Evolutionary conservation across 2,113 vertebrate genomes (phyloP).

Genomic region (Melanocharis versteri): DNA sequence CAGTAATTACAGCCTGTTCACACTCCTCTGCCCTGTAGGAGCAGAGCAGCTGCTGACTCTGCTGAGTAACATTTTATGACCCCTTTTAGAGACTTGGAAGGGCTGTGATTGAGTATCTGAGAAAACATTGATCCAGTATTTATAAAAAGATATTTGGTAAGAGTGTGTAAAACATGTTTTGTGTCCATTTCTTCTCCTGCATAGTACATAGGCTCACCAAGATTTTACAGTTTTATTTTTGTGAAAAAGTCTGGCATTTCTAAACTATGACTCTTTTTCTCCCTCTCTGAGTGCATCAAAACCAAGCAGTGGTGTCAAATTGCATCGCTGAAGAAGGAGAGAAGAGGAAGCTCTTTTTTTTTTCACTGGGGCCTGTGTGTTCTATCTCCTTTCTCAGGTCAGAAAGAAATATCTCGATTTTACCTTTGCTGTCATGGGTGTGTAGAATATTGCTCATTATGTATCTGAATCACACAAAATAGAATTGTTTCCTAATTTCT

Average conservation of each 20-base stretch:
- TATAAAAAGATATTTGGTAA: background rate
- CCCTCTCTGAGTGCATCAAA: background rate
- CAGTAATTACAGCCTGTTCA: slow-evolving; percentile 33
- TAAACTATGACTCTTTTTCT: background rate
- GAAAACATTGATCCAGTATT: background rate
- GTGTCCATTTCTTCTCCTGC: background rate
- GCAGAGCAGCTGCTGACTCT: slow-evolving; percentile 9
- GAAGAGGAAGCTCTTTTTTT: background rate
- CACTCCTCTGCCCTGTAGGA: background rate
- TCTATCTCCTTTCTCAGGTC: background rate
- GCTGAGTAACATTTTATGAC: slow-evolving; percentile 9
- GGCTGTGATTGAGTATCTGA: background rate
- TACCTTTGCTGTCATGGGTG: background rate
- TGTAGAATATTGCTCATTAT: background rate
- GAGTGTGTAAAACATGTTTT: background rate
- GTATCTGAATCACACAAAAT: background rate
- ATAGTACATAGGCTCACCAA: background rate
- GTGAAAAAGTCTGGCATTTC: background rate
- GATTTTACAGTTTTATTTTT: background rate
- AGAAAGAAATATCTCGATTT: background rate
- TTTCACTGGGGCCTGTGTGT: background rate
- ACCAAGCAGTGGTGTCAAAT: background rate
- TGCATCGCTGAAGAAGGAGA: background rate
- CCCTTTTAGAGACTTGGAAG: background rate
- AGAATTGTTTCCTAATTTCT: background rate